Evolutionary conservation across 1,140 invertebrate species (phyloP).

Genomic region (Tetranychus urticae): DNA sequence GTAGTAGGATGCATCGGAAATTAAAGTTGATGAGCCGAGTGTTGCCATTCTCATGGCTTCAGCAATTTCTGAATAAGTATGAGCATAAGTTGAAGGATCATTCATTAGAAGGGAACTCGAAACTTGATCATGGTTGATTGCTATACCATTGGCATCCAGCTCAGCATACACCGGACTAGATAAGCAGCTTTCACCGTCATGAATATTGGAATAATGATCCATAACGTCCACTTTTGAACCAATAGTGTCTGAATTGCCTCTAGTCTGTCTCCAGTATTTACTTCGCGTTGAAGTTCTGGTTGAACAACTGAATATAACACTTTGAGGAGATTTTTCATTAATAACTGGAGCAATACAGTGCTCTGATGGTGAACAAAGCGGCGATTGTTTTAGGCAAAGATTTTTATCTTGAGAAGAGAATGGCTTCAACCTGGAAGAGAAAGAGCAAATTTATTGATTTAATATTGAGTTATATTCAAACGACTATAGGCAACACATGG

Average conservation of each 20-base stretch:
- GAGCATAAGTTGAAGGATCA: slow-evolving; percentile 3
- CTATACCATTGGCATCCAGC: slow-evolving; percentile 4
- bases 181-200: slow-evolving; percentile 7
- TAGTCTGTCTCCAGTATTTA: slow-evolving; percentile 8
- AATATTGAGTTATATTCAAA: too few relatives aligned
- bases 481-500: too few relatives aligned
- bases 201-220: neutral
- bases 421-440: too few relatives aligned
- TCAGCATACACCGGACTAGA: slow-evolving; percentile 11
- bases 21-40: slow-evolving; percentile 4
- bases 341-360: slow-evolving; percentile 7
- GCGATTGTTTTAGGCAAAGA: too few relatives aligned
- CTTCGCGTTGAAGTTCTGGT: slow-evolving; percentile 3
- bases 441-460: too few relatives aligned
- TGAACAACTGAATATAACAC: slow-evolving; percentile 6
- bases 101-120: neutral
- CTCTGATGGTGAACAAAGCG: slow-evolving; percentile 4
- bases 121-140: neutral
- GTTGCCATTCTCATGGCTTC: slow-evolving; percentile 2
- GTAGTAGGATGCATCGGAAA: slow-evolving; percentile 8
- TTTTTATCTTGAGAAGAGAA: too few relatives aligned
- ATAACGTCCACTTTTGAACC: neutral
- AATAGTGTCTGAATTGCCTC: neutral
- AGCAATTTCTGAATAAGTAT: slow-evolving; percentile 7
- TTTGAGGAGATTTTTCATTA: slow-evolving; percentile 10